Conservation (phyloP, 2,888 invertebrate species). For the Candidula unifasciata region DNA sequence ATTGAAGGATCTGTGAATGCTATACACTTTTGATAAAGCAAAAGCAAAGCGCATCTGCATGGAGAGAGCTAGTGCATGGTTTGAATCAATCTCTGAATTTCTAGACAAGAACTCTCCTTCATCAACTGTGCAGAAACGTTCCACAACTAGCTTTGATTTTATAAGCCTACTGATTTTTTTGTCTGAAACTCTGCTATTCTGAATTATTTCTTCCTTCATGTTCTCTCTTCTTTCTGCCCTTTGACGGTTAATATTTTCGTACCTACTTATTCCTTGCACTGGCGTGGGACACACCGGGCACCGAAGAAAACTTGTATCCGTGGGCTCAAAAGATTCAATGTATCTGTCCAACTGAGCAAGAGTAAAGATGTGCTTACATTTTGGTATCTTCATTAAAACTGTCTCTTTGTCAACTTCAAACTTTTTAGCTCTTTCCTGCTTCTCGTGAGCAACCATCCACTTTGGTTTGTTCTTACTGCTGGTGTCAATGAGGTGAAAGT, state of each 20-base stretch:
- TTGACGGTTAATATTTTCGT: constrained; percentile 31
- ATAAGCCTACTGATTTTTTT: neutral
- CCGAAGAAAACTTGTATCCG: constrained; percentile 26
- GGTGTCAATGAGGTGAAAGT: constrained; percentile 42
- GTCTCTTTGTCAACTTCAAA: constrained; percentile 29
- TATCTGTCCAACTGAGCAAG: constrained; percentile 37
- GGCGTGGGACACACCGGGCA: constrained; percentile 33
- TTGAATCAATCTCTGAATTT: constrained; percentile 35
- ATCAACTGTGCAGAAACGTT: constrained; percentile 41
- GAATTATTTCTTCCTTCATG: constrained; percentile 6
- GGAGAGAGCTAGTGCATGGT: constrained; percentile 31
- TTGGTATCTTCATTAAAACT: constrained; percentile 48
- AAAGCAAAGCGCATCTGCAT: constrained; percentile 39
- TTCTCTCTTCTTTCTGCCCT: constrained; percentile 38
- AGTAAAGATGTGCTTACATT: constrained; percentile 46
- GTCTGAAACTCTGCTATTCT: constrained; percentile 16
- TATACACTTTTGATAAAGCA: constrained; percentile 21
- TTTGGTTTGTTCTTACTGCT: constrained; percentile 22
- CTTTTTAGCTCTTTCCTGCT: constrained; percentile 34
- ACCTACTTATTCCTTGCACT: constrained; percentile 40
- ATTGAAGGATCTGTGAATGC: constrained; percentile 41
- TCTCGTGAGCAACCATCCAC: constrained; percentile 22
- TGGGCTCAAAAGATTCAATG: constrained; percentile 34
- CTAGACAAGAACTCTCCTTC: constrained; percentile 31
- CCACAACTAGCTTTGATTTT: constrained; percentile 6